Base-by-base conservation (phyloP, 2,797 vertebrate species). In the Dendrocincla tyrannina region DNA sequence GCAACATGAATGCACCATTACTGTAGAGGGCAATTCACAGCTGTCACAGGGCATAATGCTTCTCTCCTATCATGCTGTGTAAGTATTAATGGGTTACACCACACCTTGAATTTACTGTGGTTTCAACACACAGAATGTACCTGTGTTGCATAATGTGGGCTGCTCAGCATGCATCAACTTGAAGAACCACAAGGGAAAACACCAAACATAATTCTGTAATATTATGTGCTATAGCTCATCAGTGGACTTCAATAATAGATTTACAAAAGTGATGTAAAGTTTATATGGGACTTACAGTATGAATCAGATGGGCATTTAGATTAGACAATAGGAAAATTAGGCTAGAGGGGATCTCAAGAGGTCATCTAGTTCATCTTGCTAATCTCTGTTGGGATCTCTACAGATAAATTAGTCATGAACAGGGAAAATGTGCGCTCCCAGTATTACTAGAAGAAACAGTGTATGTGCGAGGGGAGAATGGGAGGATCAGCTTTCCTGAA, bases 171-270 rank as follows among this genome's bases (percentile, higher is more conserved):
- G 88, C 84, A 91, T 60, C 86, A 79, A 75, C 91, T 44, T 92
- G 94, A 93, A 95, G 82, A 72, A 92, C 47, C 47, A 92, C 80
- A 68, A 60, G 63, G 80, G 25, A 92, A 93, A 89, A 56, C 63
- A 56, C 23, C 69, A 67, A 41, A 74, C 62, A n/a, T 32, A 76
- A 50, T 78, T 94, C 63, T 52, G 55, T 49, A 76, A 62, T 42
- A 37, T 35, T 59, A 24, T 49, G 63, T 73, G 42, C 67, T 52
- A 17, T 69, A 52, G 77, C 64, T 95, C 79, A 73, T 39, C 11
- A 2, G 28, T 44, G 37, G 63, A 86, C 88, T 82, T 80, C 4
- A 2, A 83, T 70, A 84, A 78, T 28, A 77, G 64, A 76, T 91
- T 82, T 85, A 53, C 35, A 42, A 10, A 30, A 82, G 75, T n/a